Evolutionary conservation across 1,140 invertebrate species (phyloP).

Genomic region (Littorina saxatilis): DNA sequence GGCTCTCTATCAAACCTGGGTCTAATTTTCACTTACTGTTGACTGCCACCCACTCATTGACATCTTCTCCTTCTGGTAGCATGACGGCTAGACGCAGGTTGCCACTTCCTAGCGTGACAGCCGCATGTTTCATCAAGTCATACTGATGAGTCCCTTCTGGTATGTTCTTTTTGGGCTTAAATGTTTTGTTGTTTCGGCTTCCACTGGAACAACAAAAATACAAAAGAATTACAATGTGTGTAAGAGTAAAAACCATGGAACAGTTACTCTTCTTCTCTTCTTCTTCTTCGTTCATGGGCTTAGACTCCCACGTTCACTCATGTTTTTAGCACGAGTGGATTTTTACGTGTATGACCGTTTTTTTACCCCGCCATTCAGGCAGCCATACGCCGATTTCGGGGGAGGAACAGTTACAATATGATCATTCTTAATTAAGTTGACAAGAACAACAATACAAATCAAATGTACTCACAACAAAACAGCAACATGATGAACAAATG

Average conservation of each 20-base stretch:
- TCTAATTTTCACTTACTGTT: conserved; percentile 87
- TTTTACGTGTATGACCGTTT: too few species aligned
- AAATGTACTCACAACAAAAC: too few species aligned
- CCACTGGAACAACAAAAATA: conserved; percentile 62
- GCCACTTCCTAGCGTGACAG: conserved; percentile 97
- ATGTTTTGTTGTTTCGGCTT: conserved; percentile 79
- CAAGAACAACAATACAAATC: neutral
- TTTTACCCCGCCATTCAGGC: too few species aligned
- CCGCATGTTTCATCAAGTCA: conserved; percentile 99
- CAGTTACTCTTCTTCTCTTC: neutral
- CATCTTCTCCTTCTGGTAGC: conserved; percentile 98
- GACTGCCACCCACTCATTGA: conserved; percentile 99
- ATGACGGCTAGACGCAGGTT: conserved; percentile 97
- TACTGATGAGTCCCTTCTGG: conserved; percentile 99
- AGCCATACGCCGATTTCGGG: too few species aligned
- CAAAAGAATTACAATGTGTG: neutral
- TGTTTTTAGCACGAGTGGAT: too few species aligned
- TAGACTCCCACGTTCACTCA: too few species aligned
- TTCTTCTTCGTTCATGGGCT: too few species aligned
- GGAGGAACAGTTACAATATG: neutral
- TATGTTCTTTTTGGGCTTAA: conserved; percentile 99
- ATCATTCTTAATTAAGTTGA: neutral
- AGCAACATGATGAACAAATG: neutral
- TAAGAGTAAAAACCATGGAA: neutral
- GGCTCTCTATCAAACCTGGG: too few species aligned